Percentiles rank a stretch among this genome's conserved stretches.
These are phyloP conservation scores for Platysteira castanea DNA, from an alignment of 2,113 vertebrate species.

Conservation along the genomic window DNA sequence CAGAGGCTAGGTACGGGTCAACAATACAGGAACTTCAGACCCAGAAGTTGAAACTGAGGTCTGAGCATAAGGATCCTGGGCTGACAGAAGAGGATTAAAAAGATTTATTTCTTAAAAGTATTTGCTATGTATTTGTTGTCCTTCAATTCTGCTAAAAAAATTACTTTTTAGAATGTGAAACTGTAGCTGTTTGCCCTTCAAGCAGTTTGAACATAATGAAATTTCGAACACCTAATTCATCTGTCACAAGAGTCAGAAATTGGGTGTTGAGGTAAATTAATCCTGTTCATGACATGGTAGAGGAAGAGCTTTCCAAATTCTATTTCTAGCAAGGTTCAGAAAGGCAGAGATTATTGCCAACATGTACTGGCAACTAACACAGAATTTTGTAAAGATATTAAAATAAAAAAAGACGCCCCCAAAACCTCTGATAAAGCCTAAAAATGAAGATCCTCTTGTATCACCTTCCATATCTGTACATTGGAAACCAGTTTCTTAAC, in stretches of 20 bases:
- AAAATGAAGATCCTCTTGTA: not conserved
- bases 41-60: not conserved
- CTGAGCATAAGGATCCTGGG: not conserved
- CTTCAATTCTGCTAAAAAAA: not conserved
- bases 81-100: not conserved
- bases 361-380: not conserved
- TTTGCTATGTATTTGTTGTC: not conserved
- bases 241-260: not conserved
- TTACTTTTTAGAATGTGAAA: not conserved
- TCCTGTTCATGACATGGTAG: not conserved
- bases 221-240: not conserved
- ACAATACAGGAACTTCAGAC: not conserved
- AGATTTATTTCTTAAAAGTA: not conserved
- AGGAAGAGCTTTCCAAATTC: not conserved
- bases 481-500: not conserved
- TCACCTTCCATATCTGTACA: not conserved
- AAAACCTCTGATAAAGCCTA: not conserved
- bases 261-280: not conserved
- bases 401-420: fast-evolving
- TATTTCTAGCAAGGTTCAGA: not conserved
- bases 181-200: not conserved
- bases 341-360: not conserved
- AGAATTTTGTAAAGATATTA: not conserved
- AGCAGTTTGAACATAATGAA: not conserved
- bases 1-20: not conserved